Evolutionary conservation across 2,797 vertebrate species (phyloP), one percentile per base, ranked within the genome.

Genomic region (Channallabes apus): DNA sequence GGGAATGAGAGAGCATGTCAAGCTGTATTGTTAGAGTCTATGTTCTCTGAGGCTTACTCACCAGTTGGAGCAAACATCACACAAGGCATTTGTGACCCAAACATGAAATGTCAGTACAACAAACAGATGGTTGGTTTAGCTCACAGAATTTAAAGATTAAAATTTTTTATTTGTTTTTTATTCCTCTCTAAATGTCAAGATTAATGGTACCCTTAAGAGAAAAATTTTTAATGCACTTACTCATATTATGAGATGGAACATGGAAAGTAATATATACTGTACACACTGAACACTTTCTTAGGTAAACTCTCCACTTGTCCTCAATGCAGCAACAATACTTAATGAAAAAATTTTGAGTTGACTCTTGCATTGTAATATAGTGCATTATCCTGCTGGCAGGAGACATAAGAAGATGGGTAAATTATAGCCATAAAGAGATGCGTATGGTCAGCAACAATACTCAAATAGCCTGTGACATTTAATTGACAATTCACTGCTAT

Each of bases 101-200:
- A 80, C 84, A 86, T 72, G 85, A 86, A 87, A 89, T 86, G 86
- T 86, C 84, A 84, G 84, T 65, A 71, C 54, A 71, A 85, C 84
- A 88, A 88, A 85, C 88, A 89, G 82, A 88, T 86, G 80, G 65
- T 64, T 86, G 86, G 86, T 82, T 84, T n/a, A 51, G 59, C 17
- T 83, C 56, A 83, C 58, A 69, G 17, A 62, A 62, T 69, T 80
- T 80, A 76, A 59, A 1, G 11, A 65, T 12, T 46, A 46, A 76
- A 64, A 18, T 83, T 29, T n/a, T 11, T 8, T 8, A 15, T 65
- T 82, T 58, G 14, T 71, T n/a, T 11, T 69, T 22, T 56, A 35
- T 69, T 68, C 1, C 68, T 29, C n/a, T 2, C 4, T 20, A 18
- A 82, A 0, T 65, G 51, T 7, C 4, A 59, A 2, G 4, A 77